Evolutionary conservation across 2,113 vertebrate genomes (phyloP).

Genomic region (Paedocypris sp.): DNA sequence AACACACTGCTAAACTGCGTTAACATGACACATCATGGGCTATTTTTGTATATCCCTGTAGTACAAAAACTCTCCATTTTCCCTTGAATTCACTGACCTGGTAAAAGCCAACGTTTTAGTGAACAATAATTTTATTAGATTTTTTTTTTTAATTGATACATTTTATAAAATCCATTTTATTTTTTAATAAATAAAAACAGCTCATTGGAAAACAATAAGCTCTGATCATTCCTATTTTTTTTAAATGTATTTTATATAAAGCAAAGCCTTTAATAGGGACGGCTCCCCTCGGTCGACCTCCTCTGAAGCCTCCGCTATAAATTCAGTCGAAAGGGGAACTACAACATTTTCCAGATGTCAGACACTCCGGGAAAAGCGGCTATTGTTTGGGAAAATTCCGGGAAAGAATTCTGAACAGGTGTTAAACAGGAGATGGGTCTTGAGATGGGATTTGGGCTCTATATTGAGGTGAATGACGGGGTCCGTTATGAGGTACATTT

Average conservation of each 20-base stretch:
- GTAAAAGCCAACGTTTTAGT: constrained; percentile 15
- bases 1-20: constrained; percentile 14
- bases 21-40: constrained; percentile 36
- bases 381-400: constrained; percentile 43
- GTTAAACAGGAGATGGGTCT: constrained; percentile 27
- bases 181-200: no score
- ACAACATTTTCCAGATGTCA: constrained; percentile 57
- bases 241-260: no score
- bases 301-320: constrained; percentile 40
- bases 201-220: no score
- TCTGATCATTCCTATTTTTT: no score
- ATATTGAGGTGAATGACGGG: neutral
- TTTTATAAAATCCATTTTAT: no score
- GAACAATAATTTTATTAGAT: no score
- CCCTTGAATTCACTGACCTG: constrained; percentile 31
- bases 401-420: constrained; percentile 56
- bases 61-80: constrained; percentile 24
- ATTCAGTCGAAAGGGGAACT: constrained; percentile 33
- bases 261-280: no score
- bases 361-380: constrained; percentile 39
- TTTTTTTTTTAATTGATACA: no score
- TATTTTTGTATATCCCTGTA: constrained; percentile 50
- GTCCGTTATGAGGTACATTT: no score
- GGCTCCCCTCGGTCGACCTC: constrained; percentile 4
- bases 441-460: constrained; percentile 24